Evolutionary conservation across 1,140 invertebrate genomes (phyloP).

Genomic region (Drosophila leontia): DNA sequence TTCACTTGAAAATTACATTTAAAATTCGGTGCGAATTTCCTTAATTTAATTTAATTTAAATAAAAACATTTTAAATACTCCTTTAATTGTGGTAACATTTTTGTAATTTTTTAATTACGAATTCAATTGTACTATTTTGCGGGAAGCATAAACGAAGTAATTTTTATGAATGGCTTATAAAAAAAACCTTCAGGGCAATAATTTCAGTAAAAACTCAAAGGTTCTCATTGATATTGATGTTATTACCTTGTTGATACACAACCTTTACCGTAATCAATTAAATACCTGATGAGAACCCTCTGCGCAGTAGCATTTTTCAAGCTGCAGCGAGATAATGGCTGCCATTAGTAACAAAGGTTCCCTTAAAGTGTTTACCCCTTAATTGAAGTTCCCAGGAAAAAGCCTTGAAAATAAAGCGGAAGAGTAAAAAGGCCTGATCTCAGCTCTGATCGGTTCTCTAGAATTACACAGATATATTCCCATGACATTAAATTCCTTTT

Average conservation of each 20-base stretch:
- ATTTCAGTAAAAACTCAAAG: not conserved
- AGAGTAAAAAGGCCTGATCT: slow-evolving; percentile 8
- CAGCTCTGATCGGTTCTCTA: slow-evolving; percentile 9
- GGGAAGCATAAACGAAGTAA: not conserved
- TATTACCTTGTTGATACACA: slow-evolving; percentile 36
- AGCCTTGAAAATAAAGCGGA: slow-evolving; percentile 16
- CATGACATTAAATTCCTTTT: slow-evolving; percentile 30
- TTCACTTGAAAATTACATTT: not conserved
- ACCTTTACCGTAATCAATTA: slow-evolving; percentile 43
- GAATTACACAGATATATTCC: slow-evolving; percentile 23
- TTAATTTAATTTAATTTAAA: not conserved
- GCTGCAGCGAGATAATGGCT: slow-evolving; percentile 15
- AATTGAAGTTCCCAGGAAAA: slow-evolving; percentile 22
- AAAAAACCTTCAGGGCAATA: not conserved
- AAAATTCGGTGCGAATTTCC: not conserved
- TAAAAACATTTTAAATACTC: not conserved
- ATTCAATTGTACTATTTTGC: not conserved
- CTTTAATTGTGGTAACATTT: not conserved
- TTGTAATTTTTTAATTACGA: not conserved
- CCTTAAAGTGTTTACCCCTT: slow-evolving; percentile 42
- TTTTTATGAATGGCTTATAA: slow-evolving; percentile 1
- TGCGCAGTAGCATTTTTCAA: slow-evolving; percentile 8
- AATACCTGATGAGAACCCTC: slow-evolving; percentile 19
- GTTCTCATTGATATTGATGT: slow-evolving; percentile 1
- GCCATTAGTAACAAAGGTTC: slow-evolving; percentile 24